Base-by-base conservation (phyloP, 2,113 vertebrate genomes). In the Austrofundulus limnaeus region DNA sequence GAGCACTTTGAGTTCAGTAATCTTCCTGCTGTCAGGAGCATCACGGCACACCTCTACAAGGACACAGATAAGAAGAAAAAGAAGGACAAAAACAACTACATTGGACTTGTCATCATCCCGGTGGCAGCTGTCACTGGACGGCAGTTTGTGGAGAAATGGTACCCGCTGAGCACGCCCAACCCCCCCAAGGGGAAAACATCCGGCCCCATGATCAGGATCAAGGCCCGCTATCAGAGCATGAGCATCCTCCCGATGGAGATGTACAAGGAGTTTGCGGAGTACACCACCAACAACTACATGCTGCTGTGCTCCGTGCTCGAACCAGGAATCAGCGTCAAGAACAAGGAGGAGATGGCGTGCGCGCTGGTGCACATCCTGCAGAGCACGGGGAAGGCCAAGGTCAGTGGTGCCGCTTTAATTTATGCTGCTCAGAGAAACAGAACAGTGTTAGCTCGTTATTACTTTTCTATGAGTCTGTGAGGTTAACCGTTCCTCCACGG, bases 1-100 rank as follows among this genome's bases (percentile, higher is more conserved):
- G 97, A 99, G 91, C 96, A 98, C 93, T 99, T 99, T 65, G 97
- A 99, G 86, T 99, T 99, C 87, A 95, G 96, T 66, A 98, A 98
- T 92, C 94, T 99, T 79, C 97, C 97, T 0, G 87, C 94, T 0
- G 91, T 98, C 80, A 94, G 92, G 69, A 95, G 91, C 64, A 92
- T 99, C 80, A 94, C 95, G 0, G 92, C 96, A 34, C 97, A 99
- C 92, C 87, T 99, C 61, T 99, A 98, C 91, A 96, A 96, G 76
- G 97, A 99, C 92, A 95, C 96, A 0, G 96, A 98, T 90, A 99
- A 98, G 91, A 99, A 98, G 92, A 98, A 99, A 47, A 98, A 98
- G 91, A 98, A 99, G 80, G 97, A 99, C 77, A 98, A 98, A 88
- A 98, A 96, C 91, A 98, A 96, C 65, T 98, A 98, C 82, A 89